Evolutionary conservation across 2,113 vertebrate genomes (phyloP).

Genomic region (Cercopithecus mona): DNA sequence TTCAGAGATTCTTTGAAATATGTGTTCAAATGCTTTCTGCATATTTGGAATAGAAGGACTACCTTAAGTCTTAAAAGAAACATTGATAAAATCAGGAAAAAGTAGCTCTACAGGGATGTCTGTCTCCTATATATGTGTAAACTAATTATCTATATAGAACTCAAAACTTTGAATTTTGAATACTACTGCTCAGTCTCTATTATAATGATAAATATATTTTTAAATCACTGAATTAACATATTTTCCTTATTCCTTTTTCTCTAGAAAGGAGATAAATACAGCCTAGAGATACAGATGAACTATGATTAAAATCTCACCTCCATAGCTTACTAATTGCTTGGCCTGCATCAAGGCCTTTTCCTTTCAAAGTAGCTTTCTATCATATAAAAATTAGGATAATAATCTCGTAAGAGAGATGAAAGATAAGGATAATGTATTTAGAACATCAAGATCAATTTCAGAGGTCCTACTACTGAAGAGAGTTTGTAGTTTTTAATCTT

Average conservation of each 20-base stretch:
- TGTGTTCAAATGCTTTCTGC: background rate
- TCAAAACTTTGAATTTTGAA: background rate
- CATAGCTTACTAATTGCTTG: background rate
- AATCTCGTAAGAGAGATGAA: background rate
- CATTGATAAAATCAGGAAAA: background rate
- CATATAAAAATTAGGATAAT: background rate
- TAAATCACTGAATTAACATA: background rate
- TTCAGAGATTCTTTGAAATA: background rate
- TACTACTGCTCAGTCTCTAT: background rate
- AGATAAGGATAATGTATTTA: background rate
- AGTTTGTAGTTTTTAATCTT: background rate
- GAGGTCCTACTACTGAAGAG: background rate
- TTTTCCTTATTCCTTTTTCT: background rate
- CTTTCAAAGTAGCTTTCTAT: background rate
- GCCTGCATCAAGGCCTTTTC: background rate
- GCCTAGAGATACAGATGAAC: background rate
- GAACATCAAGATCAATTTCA: background rate
- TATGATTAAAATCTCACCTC: background rate
- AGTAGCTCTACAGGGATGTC: background rate
- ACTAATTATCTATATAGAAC: background rate
- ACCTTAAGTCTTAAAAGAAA: background rate
- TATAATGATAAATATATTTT: background rate
- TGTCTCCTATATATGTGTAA: background rate
- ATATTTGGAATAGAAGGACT: background rate
- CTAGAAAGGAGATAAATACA: background rate